Percentiles rank a stretch among this genome's conserved stretches.
Evolutionary conservation across 2,797 vertebrate species (phyloP).

Genomic region (Phrynocephalus vlangalii): DNA sequence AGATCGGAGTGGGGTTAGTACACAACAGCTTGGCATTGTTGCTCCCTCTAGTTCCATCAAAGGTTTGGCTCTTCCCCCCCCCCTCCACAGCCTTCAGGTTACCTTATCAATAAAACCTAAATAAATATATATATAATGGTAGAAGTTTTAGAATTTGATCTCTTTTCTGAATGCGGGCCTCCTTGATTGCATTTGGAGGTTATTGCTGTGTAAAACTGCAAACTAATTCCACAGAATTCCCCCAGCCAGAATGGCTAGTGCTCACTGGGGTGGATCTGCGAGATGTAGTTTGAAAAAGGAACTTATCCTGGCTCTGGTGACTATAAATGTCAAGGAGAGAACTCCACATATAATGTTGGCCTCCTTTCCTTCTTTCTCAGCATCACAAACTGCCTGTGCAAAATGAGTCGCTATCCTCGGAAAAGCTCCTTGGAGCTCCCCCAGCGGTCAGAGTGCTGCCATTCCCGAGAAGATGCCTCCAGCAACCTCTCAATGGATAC

Average conservation of each 20-base stretch:
- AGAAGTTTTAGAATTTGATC: conserved; percentile 26
- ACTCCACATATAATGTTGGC: background rate
- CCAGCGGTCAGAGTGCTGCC: conserved; percentile 70
- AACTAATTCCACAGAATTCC: too few relatives aligned
- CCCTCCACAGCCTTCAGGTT: background rate
- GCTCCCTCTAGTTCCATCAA: accelerated
- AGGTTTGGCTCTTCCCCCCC: background rate
- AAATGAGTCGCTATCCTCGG: conserved; percentile 83
- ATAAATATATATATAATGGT: background rate
- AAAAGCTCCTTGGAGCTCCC: conserved; percentile 75
- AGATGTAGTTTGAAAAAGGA: too few relatives aligned
- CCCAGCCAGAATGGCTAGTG: too few relatives aligned
- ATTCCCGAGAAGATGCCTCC: conserved; percentile 76
- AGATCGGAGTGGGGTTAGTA: conserved; percentile 13
- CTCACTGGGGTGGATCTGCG: too few relatives aligned
- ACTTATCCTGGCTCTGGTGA: too few relatives aligned
- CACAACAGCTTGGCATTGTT: accelerated
- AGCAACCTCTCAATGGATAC: conserved; percentile 87
- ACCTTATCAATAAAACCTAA: conserved; percentile 11
- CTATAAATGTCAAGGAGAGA: accelerated
- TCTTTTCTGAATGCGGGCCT: conserved; percentile 31
- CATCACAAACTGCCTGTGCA: conserved; percentile 77
- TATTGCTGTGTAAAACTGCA: background rate
- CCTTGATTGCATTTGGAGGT: background rate
- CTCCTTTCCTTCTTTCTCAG: conserved; percentile 56